A percentile compares a stretch with the other conserved stretches of the same genome.
These are phyloP conservation scores for Picathartes gymnocephalus DNA, from an alignment of 2,113 vertebrate species.

Conservation along the genomic window DNA sequence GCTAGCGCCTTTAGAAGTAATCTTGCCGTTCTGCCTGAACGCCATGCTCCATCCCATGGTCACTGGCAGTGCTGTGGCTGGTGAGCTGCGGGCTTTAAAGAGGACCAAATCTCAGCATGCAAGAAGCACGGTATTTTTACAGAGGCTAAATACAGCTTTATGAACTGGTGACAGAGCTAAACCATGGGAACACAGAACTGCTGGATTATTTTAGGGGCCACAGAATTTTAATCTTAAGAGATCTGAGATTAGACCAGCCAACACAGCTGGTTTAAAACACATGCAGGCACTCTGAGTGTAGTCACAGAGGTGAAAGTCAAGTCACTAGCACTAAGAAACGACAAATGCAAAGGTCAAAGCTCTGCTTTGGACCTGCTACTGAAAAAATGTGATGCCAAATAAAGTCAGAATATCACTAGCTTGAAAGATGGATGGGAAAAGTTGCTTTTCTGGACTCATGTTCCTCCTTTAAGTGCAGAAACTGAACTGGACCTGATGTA, in stretches of 20 bases:
- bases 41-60: not conserved
- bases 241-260: slow-evolving; percentile 19
- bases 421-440: not conserved
- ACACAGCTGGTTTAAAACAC: not conserved
- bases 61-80: not conserved
- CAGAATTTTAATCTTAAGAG: slow-evolving; percentile 21
- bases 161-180: slow-evolving; percentile 3
- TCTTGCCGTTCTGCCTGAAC: not conserved
- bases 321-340: not conserved
- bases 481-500: not conserved
- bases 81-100: not conserved
- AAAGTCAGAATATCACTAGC: not conserved
- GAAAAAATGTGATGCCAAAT: not conserved
- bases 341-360: not conserved
- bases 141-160: slow-evolving; percentile 7
- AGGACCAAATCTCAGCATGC: not conserved
- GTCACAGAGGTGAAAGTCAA: not conserved
- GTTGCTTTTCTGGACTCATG: not conserved
- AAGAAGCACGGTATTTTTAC: not conserved
- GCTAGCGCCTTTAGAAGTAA: not conserved
- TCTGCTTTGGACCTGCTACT: not conserved
- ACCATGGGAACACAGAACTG: not conserved
- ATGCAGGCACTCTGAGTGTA: not conserved
- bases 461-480: not conserved
- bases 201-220: not conserved